Percentiles rank a stretch among this genome's conserved stretches.
phyloP scores from a whole-genome alignment of 2,113 vertebrate genomes.

The Rhipidura dahli region DNA sequence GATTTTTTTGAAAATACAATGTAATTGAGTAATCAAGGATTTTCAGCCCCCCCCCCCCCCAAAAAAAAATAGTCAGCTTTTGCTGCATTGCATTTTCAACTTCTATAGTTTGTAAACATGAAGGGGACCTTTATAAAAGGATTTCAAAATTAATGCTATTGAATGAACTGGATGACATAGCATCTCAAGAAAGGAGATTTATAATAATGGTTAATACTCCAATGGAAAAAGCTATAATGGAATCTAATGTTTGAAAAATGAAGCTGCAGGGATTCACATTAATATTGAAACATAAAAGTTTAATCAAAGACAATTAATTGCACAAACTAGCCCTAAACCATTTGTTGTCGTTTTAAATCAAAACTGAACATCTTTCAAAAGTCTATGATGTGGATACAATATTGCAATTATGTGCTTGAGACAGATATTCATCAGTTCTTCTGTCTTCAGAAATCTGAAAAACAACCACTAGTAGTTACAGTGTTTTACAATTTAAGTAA shows the following conservation, averaged over 20 bases:
- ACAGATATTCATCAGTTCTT: not conserved
- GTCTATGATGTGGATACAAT: not conserved
- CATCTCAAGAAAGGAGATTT: not conserved
- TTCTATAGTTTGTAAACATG: not conserved
- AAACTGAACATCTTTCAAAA: not conserved
- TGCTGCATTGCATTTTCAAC: not conserved
- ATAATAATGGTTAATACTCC: not conserved
- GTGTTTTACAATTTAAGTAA: not conserved
- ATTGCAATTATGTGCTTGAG: not conserved
- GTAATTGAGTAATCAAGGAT: not conserved
- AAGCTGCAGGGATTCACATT: not conserved
- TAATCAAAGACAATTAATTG: not conserved
- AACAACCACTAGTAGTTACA: not conserved
- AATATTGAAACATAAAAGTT: not conserved
- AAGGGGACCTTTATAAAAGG: not conserved
- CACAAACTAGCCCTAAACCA: not conserved
- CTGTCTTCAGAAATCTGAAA: not conserved
- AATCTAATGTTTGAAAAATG: not conserved
- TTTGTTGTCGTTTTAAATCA: not conserved
- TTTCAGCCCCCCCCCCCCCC: not conserved
- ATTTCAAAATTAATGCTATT: not conserved
- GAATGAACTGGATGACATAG: not conserved
- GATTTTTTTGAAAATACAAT: not conserved
- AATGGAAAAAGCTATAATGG: accelerated
- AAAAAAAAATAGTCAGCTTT: not conserved